Evolutionary conservation across 2,888 invertebrate species (phyloP).

Genomic region (Leuctra nigra): DNA sequence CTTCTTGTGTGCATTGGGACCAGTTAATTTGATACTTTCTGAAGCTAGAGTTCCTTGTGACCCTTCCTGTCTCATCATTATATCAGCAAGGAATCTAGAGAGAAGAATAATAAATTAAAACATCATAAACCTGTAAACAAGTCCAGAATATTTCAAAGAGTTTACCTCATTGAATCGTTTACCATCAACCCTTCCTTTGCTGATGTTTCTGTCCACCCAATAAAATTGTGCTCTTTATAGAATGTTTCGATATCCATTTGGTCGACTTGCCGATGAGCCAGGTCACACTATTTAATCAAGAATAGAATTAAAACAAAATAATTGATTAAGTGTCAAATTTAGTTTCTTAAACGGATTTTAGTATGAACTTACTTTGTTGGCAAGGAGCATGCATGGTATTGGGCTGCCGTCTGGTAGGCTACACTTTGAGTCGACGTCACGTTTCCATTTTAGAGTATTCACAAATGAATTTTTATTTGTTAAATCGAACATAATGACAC

Average conservation of each 20-base stretch:
- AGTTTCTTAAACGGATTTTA: background rate
- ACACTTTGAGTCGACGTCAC: constrained; percentile 50
- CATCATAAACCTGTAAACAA: background rate
- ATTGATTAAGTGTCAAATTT: constrained; percentile 16
- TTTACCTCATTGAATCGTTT: constrained; percentile 48
- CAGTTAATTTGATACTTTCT: constrained; percentile 27
- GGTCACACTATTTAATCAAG: constrained; percentile 43
- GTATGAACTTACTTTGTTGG: constrained; percentile 45
- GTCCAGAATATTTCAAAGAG: background rate
- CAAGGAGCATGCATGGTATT: constrained; percentile 50
- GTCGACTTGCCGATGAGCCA: constrained; percentile 44
- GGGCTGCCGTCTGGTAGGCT: constrained; percentile 45
- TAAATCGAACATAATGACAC: constrained; percentile 49
- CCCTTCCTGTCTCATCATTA: constrained; percentile 39
- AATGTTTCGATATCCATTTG: constrained; percentile 48
- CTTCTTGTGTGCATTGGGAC: constrained; percentile 16
- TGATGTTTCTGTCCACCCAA: constrained; percentile 52
- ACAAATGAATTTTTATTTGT: constrained; percentile 49
- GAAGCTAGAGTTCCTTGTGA: constrained; percentile 26
- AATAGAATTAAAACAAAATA: constrained; percentile 17
- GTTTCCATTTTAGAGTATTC: constrained; percentile 52
- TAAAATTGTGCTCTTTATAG: constrained; percentile 48
- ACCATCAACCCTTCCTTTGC: constrained; percentile 53
- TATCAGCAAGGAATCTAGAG: constrained; percentile 39
- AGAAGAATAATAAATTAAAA: constrained; percentile 21